Base-by-base conservation (phyloP, 2,797 vertebrate species). In the Girardinus metallicus region DNA sequence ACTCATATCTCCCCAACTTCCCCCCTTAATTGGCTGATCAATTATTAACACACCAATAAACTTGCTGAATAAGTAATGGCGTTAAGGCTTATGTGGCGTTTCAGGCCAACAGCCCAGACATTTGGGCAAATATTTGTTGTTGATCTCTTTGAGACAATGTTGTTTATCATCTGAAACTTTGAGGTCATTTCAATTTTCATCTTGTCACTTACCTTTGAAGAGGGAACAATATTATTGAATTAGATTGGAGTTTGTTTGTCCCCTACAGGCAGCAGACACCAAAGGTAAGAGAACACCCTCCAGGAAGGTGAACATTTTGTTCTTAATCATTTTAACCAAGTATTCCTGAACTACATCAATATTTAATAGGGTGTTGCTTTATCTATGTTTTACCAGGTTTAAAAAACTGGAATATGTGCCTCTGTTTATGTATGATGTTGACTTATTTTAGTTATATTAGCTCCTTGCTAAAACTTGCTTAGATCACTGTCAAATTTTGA, bases 11-110 rank as follows among this genome's bases (percentile, higher is more conserved):
- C 94, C 94, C 93, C 91, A 92, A 92, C 94, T 83, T 91, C 93
- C 91, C 93, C 88, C 94, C 89, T 91, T 96, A 96, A 96, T 96
- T 96, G 94, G 93, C 85, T 95, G 93, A 96, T 96, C 90, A 96
- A 96, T 96, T 96, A 96, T 96, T 96, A 95, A 96, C 94, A 94
- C 92, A 92, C 94, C 92, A 95, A 96, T 96, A 95, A 95, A 95
- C 86, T 92, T 87, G 91, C 93, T 95, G 92, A 95, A 96, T 96
- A 94, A 96, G 91, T 95, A 92, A 96, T 96, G 95, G 82, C 76
- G 85, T 90, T 86, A 87, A 90, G 86, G 93, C 91, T 91, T 88
- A 89, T 92, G 89, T 85, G 85, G 84, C 89, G 88, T 89, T 93
- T 87, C 84, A 75, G 86, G 91, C 91, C 87, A 87, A 82, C 87